Conservation (phyloP, 2,113 vertebrate species). For the Xiphophorus hellerii region DNA sequence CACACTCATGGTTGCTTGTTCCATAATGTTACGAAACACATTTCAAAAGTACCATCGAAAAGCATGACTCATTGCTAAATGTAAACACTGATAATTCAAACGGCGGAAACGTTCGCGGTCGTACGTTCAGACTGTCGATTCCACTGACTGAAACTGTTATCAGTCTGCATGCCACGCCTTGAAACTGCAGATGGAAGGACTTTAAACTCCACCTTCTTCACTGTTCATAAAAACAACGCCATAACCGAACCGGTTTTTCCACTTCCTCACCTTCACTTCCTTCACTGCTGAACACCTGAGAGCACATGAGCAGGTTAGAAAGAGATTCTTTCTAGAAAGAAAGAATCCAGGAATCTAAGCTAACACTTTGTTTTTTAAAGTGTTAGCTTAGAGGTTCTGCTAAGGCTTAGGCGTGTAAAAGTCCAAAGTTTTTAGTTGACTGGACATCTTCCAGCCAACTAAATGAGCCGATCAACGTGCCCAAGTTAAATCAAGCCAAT, state of each 20-base stretch:
- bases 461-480: not conserved
- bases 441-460: not conserved
- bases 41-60: slow-evolving; percentile 7
- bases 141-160: slow-evolving; percentile 38
- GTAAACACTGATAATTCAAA: not conserved
- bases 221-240: slow-evolving; percentile 24
- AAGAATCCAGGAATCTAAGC: no score
- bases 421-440: not conserved
- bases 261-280: not conserved
- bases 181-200: slow-evolving; percentile 58
- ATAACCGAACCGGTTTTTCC: slow-evolving; percentile 49
- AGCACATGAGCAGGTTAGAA: not conserved
- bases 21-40: slow-evolving; percentile 11
- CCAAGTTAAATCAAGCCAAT: not conserved
- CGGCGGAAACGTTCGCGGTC: not conserved
- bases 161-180: slow-evolving; percentile 65
- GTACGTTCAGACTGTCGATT: not conserved
- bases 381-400: not conserved
- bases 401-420: not conserved
- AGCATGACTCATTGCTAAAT: not conserved
- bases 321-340: not conserved
- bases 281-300: not conserved
- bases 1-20: not conserved
- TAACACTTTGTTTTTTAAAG: not conserved
- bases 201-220: slow-evolving; percentile 21